Evolutionary conservation across 2,113 vertebrate species (phyloP), one percentile per base, ranked within the genome.

Genomic region (Misgurnus mizolepis): DNA sequence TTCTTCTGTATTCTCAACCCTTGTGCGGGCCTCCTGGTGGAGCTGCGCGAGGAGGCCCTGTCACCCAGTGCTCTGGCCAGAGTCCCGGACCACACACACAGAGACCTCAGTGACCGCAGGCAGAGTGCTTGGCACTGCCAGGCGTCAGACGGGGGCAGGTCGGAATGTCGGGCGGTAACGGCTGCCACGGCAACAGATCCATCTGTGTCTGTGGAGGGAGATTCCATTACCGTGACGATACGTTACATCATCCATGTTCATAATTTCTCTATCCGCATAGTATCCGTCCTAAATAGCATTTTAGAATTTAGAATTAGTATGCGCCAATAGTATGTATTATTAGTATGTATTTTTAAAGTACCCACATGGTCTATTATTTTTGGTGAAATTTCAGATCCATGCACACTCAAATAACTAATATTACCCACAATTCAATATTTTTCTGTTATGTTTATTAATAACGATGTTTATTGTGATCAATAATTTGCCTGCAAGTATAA

Each of bases 151-250:
- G 22, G 55, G 47, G 77, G 70, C 65, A 61, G 76, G 62, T 22
- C 41, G 55, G 66, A 83, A 83, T 83, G 82, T 83, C 82, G 77
- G 82, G 82, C 71, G 49, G 64, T 71, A 53, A 49, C 18, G 77
- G 53, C 70, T 67, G 78, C 82, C 65, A 79, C 69, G 65, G 78
- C 62, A 79, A 83, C 77, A 79, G 71, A 83, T 79, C 77, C 77
- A 80, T 79, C 77, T 75, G 69, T 83, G 70, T 79, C 76, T 61
- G 77, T 34, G 34, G 43, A 68, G 62, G 71, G 76, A 79, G 64
- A 78, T 71, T 77, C 76, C 65, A 81, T 81, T 67, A 75, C 27
- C 65, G 49, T 81, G 64, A 45, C 43, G 43, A 81, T 12, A 6
- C 50, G 70, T 80, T 80, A 80, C 80, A 75, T 68, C 73, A 81